Evolutionary conservation across 2,888 invertebrate genomes (phyloP).

Genomic region (Agrilus cyanescens): DNA sequence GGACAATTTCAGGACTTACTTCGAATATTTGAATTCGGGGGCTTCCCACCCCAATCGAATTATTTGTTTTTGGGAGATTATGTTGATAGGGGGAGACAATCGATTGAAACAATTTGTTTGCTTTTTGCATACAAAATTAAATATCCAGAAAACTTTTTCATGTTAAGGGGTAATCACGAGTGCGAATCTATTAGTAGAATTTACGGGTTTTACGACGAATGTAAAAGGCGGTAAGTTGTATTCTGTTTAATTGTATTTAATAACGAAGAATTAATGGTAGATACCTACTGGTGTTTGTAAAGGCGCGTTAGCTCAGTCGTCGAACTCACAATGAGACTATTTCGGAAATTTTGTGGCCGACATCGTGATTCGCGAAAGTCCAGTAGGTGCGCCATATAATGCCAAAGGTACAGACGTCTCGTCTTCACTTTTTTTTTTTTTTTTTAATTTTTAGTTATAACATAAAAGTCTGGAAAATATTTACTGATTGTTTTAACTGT

Average conservation of each 20-base stretch:
- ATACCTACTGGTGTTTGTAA: too few relatives aligned
- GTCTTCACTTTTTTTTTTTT: neutral
- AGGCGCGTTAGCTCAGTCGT: too few relatives aligned
- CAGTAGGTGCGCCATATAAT: too few relatives aligned
- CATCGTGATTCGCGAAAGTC: too few relatives aligned
- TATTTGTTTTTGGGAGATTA: conserved; percentile 52
- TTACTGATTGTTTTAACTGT: conserved; percentile 32
- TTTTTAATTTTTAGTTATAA: conserved; percentile 20
- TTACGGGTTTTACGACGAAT: conserved; percentile 54
- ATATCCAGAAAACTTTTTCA: conserved; percentile 58
- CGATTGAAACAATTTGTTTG: conserved; percentile 53
- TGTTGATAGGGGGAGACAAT: conserved; percentile 52
- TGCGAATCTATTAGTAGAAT: conserved; percentile 54
- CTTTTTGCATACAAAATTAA: conserved; percentile 56
- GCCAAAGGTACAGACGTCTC: too few relatives aligned
- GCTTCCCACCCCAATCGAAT: conserved; percentile 54
- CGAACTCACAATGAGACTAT: too few relatives aligned
- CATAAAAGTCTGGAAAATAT: conserved; percentile 30
- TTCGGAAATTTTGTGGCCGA: too few relatives aligned
- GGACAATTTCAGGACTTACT: conserved; percentile 54
- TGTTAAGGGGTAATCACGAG: conserved; percentile 55
- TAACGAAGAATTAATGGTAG: too few relatives aligned
- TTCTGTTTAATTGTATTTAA: too few relatives aligned
- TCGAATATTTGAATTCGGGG: conserved; percentile 50
- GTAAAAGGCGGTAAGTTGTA: conserved; percentile 25